Base-by-base conservation (phyloP, 2,797 vertebrate genomes). In the Rhabdomys pumilio region DNA sequence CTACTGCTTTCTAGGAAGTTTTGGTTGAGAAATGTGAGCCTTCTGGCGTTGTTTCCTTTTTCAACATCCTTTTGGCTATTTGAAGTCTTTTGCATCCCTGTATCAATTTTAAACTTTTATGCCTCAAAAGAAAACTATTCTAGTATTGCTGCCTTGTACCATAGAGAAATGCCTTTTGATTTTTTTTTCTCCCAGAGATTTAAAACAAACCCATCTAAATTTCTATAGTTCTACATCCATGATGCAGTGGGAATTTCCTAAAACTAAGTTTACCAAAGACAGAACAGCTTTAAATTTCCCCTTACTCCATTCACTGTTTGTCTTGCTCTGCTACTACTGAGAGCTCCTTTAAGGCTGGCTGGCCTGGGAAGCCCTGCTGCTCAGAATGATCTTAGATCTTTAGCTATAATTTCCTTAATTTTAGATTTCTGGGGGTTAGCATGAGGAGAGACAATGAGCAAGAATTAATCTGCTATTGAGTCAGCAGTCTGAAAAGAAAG, bases 191-290 rank as follows among this genome's bases (percentile, higher is more conserved):
- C 79, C 55, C 67, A 47, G 79, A 20, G 47, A 91, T 88, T 77
- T 61, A 93, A 96, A 97, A n/a, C 89, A 95, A 92, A 95, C 22
- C 63, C 94, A 86, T 61, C 65, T 77, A 92, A 80, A 89, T 95
- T 38, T 72, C 75, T 80, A 41, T 87, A 76, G 61, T 63, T 93
- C 76, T 95, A 4, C 85, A 55, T 6, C 63, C 85, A 93, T 9
- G 34, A 50, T 47, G 17, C 15, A 94, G 81, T 65, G 95, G 69
- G 69, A 79, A 90, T 85, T 72, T 75, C 90, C 83, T 87, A 12
- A 15, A 91, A 95, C 87, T 31, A 96, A 96, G 17, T 75, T 91
- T 80, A 95, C 80, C 38, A 77, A 95, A 94, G 44, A 69, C 44
- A 81, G 67, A 95, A 84, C 7, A 82, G 93, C 93, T 94, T 93